These are phyloP conservation scores for Varecia variegata DNA, from an alignment of 2,797 vertebrate species.

Conservation along the genomic window DNA sequence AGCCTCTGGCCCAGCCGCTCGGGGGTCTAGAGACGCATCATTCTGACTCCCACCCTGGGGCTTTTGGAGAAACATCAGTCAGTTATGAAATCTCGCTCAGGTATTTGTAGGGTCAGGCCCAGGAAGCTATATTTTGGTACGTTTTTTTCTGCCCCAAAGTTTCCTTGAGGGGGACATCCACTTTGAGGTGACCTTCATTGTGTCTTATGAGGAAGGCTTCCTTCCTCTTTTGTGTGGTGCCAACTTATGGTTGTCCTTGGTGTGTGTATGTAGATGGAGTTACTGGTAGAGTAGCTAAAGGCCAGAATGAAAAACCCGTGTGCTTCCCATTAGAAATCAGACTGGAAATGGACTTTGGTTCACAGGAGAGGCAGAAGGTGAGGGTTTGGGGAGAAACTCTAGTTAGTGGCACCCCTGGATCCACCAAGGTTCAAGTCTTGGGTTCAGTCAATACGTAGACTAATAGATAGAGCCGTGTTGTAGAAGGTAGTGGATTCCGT, in stretches of 20 bases:
- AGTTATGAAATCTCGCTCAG: neutral
- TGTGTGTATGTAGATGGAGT: neutral
- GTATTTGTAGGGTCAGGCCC: neutral
- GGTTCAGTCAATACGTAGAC: neutral
- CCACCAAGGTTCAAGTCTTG: neutral
- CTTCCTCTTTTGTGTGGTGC: neutral
- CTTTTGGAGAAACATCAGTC: neutral
- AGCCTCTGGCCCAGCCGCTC: neutral
- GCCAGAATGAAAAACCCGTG: neutral
- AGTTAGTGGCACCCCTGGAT: neutral
- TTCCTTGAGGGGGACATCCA: neutral
- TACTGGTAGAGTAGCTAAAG: neutral
- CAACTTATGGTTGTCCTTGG: neutral
- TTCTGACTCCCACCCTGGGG: neutral
- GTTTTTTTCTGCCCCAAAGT: neutral
- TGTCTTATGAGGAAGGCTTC: neutral
- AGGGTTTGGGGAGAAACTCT: neutral
- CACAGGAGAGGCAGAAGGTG: neutral
- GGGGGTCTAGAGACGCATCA: neutral
- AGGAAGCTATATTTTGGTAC: neutral
- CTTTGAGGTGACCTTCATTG: neutral
- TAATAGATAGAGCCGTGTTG: neutral
- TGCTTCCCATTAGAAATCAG: neutral
- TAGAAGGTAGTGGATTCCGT: neutral
- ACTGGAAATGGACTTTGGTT: neutral